Percentiles rank a stretch among this genome's conserved stretches.
Evolutionary conservation across 2,888 invertebrate species (phyloP).

Genomic region (Trichopoda pennipes): DNA sequence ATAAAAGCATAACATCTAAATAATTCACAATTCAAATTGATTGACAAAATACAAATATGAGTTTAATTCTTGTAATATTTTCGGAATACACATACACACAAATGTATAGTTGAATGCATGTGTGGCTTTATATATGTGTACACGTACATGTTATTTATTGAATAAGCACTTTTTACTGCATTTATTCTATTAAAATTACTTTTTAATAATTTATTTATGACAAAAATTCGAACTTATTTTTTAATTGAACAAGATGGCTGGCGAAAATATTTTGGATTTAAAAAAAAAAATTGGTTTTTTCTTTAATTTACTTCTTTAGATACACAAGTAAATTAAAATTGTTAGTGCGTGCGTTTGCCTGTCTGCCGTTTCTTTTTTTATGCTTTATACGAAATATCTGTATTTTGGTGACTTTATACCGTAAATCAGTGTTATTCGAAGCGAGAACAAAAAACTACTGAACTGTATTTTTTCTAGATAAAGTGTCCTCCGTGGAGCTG

Average conservation of each 20-base stretch:
- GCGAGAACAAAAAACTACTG: conserved; percentile 61
- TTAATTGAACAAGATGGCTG: no score
- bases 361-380: conserved; percentile 15
- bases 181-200: not conserved
- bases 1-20: no score
- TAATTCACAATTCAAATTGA: no score
- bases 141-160: not conserved
- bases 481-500: conserved; percentile 59
- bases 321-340: conserved; percentile 56
- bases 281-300: no score
- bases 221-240: not conserved
- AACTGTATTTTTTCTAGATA: conserved; percentile 44
- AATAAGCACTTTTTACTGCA: not conserved
- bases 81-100: not conserved
- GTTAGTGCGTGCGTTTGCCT: conserved; percentile 52
- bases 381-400: conserved; percentile 20
- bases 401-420: conserved; percentile 32
- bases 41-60: no score
- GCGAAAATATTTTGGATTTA: conserved; percentile 34
- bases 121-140: not conserved
- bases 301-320: conserved; percentile 49
- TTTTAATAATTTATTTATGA: conserved; percentile 6
- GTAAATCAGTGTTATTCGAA: conserved; percentile 62
- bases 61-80: not conserved
- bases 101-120: not conserved